phyloP scores from a whole-genome alignment of 2,888 invertebrate species.

The Ormyrus nitidulus region DNA sequence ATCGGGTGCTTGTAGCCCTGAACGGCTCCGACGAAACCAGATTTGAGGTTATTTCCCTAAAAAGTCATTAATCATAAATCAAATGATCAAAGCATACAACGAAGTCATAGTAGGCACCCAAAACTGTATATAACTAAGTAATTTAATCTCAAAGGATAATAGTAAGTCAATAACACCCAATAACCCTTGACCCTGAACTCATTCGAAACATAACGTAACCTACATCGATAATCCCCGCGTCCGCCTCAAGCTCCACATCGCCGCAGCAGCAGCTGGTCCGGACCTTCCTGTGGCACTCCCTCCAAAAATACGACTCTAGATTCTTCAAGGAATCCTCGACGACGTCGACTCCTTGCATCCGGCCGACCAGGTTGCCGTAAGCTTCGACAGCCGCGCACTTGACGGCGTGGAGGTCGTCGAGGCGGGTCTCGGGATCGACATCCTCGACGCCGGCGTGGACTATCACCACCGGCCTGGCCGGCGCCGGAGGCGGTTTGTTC shows the following conservation, averaged over 20 bases:
- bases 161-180: too few relatives aligned
- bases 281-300: slow-evolving; percentile 55
- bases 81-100: slow-evolving; percentile 55
- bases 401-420: slow-evolving; percentile 33
- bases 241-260: background rate
- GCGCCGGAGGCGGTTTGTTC: background rate
- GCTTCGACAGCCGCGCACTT: slow-evolving; percentile 62
- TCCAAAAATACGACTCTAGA: slow-evolving; percentile 61
- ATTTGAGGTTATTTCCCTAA: slow-evolving; percentile 58
- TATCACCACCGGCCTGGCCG: background rate
- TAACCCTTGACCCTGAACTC: too few relatives aligned
- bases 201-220: too few relatives aligned
- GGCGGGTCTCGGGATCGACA: background rate
- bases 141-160: too few relatives aligned
- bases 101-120: too few relatives aligned
- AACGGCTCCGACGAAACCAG: slow-evolving; percentile 63
- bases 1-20: slow-evolving; percentile 63
- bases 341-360: slow-evolving; percentile 59
- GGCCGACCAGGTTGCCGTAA: slow-evolving; percentile 61
- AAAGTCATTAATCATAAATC: background rate
- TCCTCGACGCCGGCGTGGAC: slow-evolving; percentile 4
- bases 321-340: slow-evolving; percentile 61
- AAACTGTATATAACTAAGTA: too few relatives aligned
- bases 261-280: slow-evolving; percentile 46
- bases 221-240: slow-evolving; percentile 16